These are phyloP conservation scores for Redunca redunca DNA, from an alignment of 2,113 vertebrate genomes.

Conservation along the genomic window DNA sequence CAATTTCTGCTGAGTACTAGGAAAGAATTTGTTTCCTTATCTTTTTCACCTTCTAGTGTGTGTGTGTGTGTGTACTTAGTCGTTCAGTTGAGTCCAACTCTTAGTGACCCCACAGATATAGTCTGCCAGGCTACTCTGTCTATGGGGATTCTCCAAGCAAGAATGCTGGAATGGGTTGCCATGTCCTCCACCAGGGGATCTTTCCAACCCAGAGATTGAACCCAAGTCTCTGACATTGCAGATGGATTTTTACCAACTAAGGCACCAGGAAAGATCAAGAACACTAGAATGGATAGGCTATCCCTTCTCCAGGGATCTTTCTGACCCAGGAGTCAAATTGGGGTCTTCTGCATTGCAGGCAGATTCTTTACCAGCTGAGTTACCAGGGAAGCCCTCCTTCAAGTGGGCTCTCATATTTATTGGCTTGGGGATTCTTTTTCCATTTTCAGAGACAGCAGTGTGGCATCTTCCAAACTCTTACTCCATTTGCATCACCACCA, in stretches of 20 bases:
- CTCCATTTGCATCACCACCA: not conserved
- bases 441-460: not conserved
- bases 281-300: not conserved
- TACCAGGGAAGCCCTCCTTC: not conserved
- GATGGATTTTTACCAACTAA: not conserved
- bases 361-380: not conserved
- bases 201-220: not conserved
- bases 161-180: not conserved
- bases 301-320: not conserved
- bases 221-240: not conserved
- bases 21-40: not conserved
- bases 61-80: not conserved
- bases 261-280: not conserved
- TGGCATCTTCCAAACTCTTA: not conserved
- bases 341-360: not conserved
- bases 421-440: not conserved
- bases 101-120: not conserved
- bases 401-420: not conserved
- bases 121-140: not conserved
- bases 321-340: not conserved
- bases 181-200: not conserved
- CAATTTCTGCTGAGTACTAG: not conserved
- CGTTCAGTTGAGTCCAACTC: not conserved
- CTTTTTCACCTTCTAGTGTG: not conserved
- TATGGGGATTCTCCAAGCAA: not conserved